Conservation (phyloP, 2,888 invertebrate genomes). For the Eupithecia vulgata region DNA sequence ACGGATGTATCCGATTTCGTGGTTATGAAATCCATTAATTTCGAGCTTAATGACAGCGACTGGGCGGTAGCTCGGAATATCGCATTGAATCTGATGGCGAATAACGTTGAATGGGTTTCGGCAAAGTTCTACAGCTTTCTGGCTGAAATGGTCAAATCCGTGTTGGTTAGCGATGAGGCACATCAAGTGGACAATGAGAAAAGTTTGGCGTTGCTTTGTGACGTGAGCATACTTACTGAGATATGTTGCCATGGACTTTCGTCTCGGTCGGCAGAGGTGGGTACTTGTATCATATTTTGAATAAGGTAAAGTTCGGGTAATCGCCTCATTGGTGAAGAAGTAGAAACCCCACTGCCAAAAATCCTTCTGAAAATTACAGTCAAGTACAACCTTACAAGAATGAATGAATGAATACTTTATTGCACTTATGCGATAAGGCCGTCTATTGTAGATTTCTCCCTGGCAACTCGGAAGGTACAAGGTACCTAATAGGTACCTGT, state of each 20-base stretch:
- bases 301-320: too few relatives aligned
- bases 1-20: slow-evolving; percentile 71
- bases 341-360: too few relatives aligned
- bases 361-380: too few relatives aligned
- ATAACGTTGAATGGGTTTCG: slow-evolving; percentile 81
- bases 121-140: slow-evolving; percentile 82
- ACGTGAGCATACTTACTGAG: slow-evolving; percentile 85
- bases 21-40: slow-evolving; percentile 62
- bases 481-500: too few relatives aligned
- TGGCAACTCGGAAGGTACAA: too few relatives aligned
- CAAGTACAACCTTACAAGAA: too few relatives aligned
- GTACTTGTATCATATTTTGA: too few relatives aligned
- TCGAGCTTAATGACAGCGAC: slow-evolving; percentile 65
- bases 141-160: slow-evolving; percentile 78
- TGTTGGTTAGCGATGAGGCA: slow-evolving; percentile 80
- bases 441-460: too few relatives aligned
- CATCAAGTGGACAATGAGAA: slow-evolving; percentile 73
- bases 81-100: slow-evolving; percentile 82
- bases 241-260: slow-evolving; percentile 86
- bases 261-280: slow-evolving; percentile 65
- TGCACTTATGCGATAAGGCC: too few relatives aligned
- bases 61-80: slow-evolving; percentile 72
- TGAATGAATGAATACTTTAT: too few relatives aligned
- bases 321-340: too few relatives aligned
- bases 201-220: slow-evolving; percentile 81